Conservation (phyloP, 2,888 invertebrate species). For the Germaria angustata region DNA sequence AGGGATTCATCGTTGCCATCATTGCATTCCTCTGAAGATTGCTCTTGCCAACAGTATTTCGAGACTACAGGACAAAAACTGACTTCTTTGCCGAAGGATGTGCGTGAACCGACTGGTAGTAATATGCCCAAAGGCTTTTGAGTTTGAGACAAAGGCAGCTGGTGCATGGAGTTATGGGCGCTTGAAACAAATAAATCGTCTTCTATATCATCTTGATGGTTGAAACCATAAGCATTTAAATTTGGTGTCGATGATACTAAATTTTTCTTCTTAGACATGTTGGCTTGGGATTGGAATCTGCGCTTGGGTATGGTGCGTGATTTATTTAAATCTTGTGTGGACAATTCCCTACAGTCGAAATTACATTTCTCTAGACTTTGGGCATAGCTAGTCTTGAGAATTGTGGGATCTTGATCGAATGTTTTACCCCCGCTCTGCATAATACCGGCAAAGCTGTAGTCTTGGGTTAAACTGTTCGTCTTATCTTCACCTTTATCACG, state of each 20-base stretch:
- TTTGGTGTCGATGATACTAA: conserved; percentile 84
- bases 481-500: conserved; percentile 50
- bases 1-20: conserved; percentile 37
- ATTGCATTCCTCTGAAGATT: conserved; percentile 80
- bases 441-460: conserved; percentile 49
- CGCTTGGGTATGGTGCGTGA: conserved; percentile 72
- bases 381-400: conserved; percentile 77
- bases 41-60: conserved; percentile 89
- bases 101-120: conserved; percentile 75
- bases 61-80: conserved; percentile 90
- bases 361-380: conserved; percentile 79
- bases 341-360: conserved; percentile 73
- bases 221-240: conserved; percentile 80
- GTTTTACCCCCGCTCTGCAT: conserved; percentile 72
- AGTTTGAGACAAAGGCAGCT: conserved; percentile 76
- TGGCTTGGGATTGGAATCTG: conserved; percentile 73
- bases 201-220: conserved; percentile 75
- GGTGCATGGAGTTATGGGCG: conserved; percentile 83
- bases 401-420: conserved; percentile 80
- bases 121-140: conserved; percentile 81
- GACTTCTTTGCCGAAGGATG: conserved; percentile 83
- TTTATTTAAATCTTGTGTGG: conserved; percentile 61
- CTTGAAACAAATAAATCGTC: conserved; percentile 82
- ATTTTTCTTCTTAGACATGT: conserved; percentile 73
- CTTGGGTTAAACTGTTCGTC: conserved; percentile 54